These are phyloP conservation scores for Phrixothrix hirtus DNA, from an alignment of 2,888 invertebrate species.

Conservation along the genomic window DNA sequence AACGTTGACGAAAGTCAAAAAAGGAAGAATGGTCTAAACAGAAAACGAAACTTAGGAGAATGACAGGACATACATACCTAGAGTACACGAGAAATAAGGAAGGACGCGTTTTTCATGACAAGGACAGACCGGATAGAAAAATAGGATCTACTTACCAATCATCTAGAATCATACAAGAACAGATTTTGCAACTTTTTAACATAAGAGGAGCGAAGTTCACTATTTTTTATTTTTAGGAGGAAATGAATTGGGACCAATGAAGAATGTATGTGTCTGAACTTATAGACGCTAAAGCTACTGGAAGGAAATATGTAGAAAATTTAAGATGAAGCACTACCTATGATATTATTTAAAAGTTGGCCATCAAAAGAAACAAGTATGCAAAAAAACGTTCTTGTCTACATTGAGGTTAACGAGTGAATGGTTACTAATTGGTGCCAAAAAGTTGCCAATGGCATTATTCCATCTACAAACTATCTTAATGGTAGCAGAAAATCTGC, in stretches of 20 bases:
- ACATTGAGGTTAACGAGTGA: constrained; percentile 6
- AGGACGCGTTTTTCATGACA: constrained; percentile 2
- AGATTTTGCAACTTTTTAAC: constrained; percentile 1
- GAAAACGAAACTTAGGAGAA: neutral
- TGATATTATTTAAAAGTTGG: constrained; percentile 2
- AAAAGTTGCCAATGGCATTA: neutral
- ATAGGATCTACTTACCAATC: neutral
- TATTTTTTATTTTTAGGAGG: too few species aligned
- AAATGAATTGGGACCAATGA: constrained; percentile 2
- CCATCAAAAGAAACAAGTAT: constrained; percentile 1
- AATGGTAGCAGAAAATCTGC: neutral
- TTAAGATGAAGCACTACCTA: neutral
- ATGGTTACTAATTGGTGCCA: constrained; percentile 2
- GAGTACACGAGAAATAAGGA: neutral
- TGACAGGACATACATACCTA: neutral
- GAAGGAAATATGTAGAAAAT: too few species aligned
- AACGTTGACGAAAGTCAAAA: neutral
- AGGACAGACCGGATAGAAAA: neutral
- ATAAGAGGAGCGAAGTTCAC: too few species aligned
- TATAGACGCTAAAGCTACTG: neutral
- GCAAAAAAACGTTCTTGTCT: constrained; percentile 3
- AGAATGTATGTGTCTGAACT: neutral
- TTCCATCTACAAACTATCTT: neutral
- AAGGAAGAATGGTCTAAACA: neutral
- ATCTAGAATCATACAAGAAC: neutral